Conservation (phyloP, 2,797 vertebrate species). For the Falco biarmicus region DNA sequence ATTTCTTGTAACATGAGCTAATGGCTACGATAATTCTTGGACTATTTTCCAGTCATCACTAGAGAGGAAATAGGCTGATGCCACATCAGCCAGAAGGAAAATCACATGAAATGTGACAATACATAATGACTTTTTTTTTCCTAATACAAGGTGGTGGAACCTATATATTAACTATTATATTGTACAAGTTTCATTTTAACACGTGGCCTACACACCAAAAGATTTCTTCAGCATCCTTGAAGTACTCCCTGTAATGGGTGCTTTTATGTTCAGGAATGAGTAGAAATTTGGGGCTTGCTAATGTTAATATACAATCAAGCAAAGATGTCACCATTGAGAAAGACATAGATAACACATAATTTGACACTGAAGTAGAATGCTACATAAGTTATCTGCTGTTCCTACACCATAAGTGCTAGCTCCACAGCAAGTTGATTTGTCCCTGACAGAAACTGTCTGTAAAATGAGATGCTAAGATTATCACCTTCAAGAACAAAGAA, state of each 20-base stretch:
- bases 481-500: neutral
- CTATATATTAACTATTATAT: neutral
- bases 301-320: neutral
- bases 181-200: neutral
- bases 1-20: neutral
- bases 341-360: neutral
- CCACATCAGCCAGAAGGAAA: neutral
- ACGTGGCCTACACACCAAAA: neutral
- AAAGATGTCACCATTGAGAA: neutral
- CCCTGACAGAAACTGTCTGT: neutral
- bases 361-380: neutral
- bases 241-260: neutral
- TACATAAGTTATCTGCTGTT: neutral
- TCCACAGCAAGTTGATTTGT: neutral
- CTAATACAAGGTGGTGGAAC: neutral
- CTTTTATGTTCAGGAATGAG: neutral
- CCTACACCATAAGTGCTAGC: neutral
- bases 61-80: neutral
- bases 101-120: neutral
- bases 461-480: neutral
- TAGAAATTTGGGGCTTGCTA: neutral
- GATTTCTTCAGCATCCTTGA: neutral
- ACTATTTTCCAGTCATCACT: neutral
- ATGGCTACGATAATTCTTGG: neutral
- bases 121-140: neutral